Evolutionary conservation across 2,888 invertebrate genomes (phyloP).

Genomic region (Cataglyphis livida): DNA sequence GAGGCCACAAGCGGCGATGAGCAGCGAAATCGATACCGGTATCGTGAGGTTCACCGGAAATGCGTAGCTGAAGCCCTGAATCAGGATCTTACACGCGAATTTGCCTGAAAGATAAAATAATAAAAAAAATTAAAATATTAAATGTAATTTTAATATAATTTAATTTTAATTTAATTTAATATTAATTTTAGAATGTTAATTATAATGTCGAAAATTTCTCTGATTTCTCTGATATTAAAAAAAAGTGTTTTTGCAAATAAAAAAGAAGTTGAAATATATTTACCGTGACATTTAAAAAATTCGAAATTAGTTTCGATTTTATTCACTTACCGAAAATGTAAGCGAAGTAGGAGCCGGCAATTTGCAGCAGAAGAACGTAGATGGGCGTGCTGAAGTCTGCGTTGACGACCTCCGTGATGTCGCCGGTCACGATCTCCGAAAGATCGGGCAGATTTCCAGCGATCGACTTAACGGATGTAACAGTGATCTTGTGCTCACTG

Average conservation of each 20-base stretch:
- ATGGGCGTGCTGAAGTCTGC: constrained; percentile 91
- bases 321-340: constrained; percentile 92
- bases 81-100: constrained; percentile 98
- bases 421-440: constrained; percentile 91
- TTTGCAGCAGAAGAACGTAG: constrained; percentile 93
- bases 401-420: constrained; percentile 88
- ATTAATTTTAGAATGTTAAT: neutral
- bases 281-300: neutral
- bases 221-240: too few species aligned
- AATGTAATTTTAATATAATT: neutral
- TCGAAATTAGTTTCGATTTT: neutral
- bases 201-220: neutral
- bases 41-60: constrained; percentile 97
- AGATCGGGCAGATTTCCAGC: constrained; percentile 89
- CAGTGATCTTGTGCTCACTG: constrained; percentile 92
- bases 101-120: constrained; percentile 88
- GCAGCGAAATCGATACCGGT: constrained; percentile 94
- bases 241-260: too few species aligned
- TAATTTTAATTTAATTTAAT: too few species aligned
- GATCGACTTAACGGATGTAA: constrained; percentile 89
- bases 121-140: neutral
- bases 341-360: constrained; percentile 94
- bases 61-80: constrained; percentile 98
- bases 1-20: constrained; percentile 95
- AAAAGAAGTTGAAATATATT: too few species aligned